Evolutionary conservation across 2,797 vertebrate species (phyloP), one percentile per base, ranked within the genome.

Genomic region (Notolepis coatsorum): DNA sequence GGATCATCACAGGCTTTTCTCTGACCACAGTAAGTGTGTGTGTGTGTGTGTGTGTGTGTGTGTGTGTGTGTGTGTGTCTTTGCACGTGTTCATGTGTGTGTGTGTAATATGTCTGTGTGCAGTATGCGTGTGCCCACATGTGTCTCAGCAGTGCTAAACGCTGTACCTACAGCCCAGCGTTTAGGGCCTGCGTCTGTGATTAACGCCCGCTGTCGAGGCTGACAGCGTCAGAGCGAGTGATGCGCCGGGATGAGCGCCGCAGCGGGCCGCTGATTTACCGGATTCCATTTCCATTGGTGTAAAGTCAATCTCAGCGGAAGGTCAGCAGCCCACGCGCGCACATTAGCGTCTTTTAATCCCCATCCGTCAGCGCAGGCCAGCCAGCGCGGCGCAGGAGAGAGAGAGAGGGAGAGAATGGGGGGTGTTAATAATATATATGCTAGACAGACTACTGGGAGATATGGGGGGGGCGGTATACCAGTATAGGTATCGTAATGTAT

Each of bases 261-360:
- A 64, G 84, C 55, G 55, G 77, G 48, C 73, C 57, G 66, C 88
- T 95, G 94, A 95, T 96, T 96, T 96, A 96, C 88, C 84, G 77
- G 88, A 85, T 88, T 91, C 92, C 91, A 92, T 95, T 95, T 93
- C 93, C 91, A 93, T 89, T 89, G 88, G 75, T 81, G 90, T 92
- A 87, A 94, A 94, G 94, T 94, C 94, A 94, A 92, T 93, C 91
- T 93, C 92, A 77, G 84, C 81, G 85, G 93, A 96, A 96, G 94
- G 95, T 96, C 94, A 94, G 87, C 84, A 85, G 89, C 90, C 91
- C 89, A 88, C 72, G 77, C 84, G 73, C 79, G 81, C 90, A 93
- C 30, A 75, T 95, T 94, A 93, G 88, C 67, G 82, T 89, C 79
- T 90, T 90, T 89, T 90, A 91, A 93, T 92, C 84, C 82, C 79